Conservation (phyloP, 2,113 vertebrate species). For the Odocoileus virginianus region DNA sequence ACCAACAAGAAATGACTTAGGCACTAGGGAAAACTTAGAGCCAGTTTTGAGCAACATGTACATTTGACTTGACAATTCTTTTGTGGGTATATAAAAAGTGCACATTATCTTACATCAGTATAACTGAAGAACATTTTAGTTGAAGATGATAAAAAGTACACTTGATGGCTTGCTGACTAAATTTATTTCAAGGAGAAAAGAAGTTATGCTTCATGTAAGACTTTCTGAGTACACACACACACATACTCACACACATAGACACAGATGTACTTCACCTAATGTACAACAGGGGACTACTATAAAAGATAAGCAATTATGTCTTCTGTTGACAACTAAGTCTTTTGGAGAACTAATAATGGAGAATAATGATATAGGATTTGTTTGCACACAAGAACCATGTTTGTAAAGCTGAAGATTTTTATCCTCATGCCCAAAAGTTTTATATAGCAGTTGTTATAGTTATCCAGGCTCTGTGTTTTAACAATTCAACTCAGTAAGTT, state of each 20-base stretch:
- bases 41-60: not conserved
- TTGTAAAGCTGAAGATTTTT: not conserved
- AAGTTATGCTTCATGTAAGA: constrained; percentile 12
- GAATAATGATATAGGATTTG: not conserved
- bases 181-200: constrained; percentile 31
- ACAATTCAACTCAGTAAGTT: not conserved
- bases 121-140: constrained; percentile 3
- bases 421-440: not conserved
- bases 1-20: not conserved
- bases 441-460: not conserved
- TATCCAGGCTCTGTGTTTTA: not conserved
- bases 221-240: not conserved
- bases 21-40: not conserved
- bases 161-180: not conserved
- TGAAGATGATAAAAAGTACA: not conserved
- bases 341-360: not conserved
- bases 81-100: not conserved
- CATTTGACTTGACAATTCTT: not conserved
- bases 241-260: not conserved
- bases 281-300: not conserved
- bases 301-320: not conserved
- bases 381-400: not conserved
- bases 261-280: not conserved
- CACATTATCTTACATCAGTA: not conserved
- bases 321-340: not conserved